Evolutionary conservation across 2,888 invertebrate species (phyloP), one percentile per base, ranked within the genome.

Genomic region (Drosophila emarginata): DNA sequence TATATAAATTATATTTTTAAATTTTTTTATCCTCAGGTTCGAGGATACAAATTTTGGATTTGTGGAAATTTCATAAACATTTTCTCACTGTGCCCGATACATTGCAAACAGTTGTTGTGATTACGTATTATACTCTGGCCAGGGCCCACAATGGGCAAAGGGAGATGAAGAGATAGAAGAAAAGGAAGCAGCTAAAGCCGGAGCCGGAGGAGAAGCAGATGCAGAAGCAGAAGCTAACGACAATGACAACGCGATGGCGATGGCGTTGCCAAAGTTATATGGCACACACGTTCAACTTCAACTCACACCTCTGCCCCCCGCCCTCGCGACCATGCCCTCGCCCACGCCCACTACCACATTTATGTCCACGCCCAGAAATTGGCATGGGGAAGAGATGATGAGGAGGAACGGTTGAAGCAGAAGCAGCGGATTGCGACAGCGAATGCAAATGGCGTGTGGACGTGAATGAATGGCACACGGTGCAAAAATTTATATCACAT

Each of bases 391-490:
- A 32, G 14, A 6, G 52, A 52, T 21, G 23, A 21, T 11, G 52
- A 23, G 23, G 23, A 7, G 52, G 6, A 45, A 18, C 15, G 21
- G 40, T 15, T 40, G 40, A 40, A 32, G 32, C 2, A 32, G 32
- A 9, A 32, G 9, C 9, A 45, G 45, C 45, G 45, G 45, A 45
- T 45, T 45, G 18, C 45, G 21, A 45, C 18, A 45, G 45, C 21
- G 80, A 86, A 86, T 82, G 82, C 87, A 82, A 82, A 82, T 82
- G 82, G 85, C 81, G 69, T 74, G 63, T 75, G 77, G 72, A 84
- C 77, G 79, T 78, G 76, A 58, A 70, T 72, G 67, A 72, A 75
- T 72, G 73, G 64, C 11, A 72, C 80, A 85, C 76, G 65, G 76
- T 54, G 63, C 67, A 59, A 73, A 78, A 78, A 74, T 69, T 56